Conservation (phyloP, 2,113 vertebrate genomes). For the Okapia johnstoni region DNA sequence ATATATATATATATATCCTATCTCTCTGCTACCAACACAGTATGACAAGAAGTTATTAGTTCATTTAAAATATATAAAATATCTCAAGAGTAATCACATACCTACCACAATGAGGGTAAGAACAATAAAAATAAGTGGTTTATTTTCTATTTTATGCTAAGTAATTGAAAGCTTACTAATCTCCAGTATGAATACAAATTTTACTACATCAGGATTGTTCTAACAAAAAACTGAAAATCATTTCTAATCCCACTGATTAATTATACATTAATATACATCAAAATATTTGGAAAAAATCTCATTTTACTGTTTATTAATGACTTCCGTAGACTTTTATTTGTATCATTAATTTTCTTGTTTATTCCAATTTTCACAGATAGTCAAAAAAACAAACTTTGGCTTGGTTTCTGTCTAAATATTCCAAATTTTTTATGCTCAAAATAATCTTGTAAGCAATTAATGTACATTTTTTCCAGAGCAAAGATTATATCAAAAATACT, state of each 20-base stretch:
- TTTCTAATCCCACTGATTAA: background rate
- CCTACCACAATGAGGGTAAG: background rate
- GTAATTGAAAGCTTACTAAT: conserved; percentile 8
- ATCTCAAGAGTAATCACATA: background rate
- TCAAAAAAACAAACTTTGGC: background rate
- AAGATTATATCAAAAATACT: background rate
- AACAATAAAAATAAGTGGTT: background rate
- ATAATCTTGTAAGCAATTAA: background rate
- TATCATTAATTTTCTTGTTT: background rate
- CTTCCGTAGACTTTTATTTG: background rate
- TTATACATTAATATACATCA: background rate
- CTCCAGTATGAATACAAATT: background rate
- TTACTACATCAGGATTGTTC: background rate
- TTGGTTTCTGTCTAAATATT: background rate
- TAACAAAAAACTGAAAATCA: background rate
- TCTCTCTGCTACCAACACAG: background rate
- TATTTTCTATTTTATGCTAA: conserved; percentile 6
- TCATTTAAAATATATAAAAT: background rate
- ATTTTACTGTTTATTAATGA: background rate
- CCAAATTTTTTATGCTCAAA: background rate
- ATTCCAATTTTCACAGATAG: background rate
- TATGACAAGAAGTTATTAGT: background rate
- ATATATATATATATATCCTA: background rate
- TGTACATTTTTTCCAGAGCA: background rate
- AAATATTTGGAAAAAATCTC: background rate